Evolutionary conservation across 2,888 invertebrate genomes (phyloP), one percentile per base, ranked within the genome.

Genomic region (Ichneumoninae sp.): DNA sequence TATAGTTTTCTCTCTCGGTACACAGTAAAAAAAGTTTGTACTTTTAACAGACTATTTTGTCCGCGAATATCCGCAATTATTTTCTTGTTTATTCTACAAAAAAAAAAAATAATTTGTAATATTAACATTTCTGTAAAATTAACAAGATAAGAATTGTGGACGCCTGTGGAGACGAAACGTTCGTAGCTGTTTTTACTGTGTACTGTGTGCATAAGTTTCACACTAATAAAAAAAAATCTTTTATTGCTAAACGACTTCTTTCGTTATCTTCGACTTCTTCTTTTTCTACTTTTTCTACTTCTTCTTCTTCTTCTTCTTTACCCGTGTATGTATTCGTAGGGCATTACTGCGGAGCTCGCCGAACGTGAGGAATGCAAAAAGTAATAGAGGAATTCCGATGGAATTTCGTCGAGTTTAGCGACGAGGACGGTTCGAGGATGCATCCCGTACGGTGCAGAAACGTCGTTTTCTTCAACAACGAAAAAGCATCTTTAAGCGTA

Each of bases 181-280:
- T 40, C 10, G 40, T 10, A 8, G 3, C 40, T 8, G 8, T 40
- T 40, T 40, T 40, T 10, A 40, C 40, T 40, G 40, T 40, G 10
- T 40, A 40, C 40, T 8, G 7, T 57, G 52, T 8, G 16, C 44
- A 57, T 68, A 57, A 40, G 19, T 22, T 54, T 44, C 68, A 47
- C 5, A 16, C 26, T 19, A 47, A 68, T 65, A 19, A 47, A 36
- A 54, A 70, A 74, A 74, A 71, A 83, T 16, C 19, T 73, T 70
- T 83, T 47, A 83, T 65, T 44, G 74, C 70, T 75, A 76, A 79
- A 83, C 69, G 54, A n/a, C 54, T 65, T 50, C 66, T 65, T 50
- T 57, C 57, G 54, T 77, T 77, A 69, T 57, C 68, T n/a, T 57
- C 16, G 7, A 30, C 68, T 30, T 57, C 44, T 44, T 30, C 44